Base-by-base conservation (phyloP, 2,113 vertebrate genomes). In the Cinclus mexicanus region DNA sequence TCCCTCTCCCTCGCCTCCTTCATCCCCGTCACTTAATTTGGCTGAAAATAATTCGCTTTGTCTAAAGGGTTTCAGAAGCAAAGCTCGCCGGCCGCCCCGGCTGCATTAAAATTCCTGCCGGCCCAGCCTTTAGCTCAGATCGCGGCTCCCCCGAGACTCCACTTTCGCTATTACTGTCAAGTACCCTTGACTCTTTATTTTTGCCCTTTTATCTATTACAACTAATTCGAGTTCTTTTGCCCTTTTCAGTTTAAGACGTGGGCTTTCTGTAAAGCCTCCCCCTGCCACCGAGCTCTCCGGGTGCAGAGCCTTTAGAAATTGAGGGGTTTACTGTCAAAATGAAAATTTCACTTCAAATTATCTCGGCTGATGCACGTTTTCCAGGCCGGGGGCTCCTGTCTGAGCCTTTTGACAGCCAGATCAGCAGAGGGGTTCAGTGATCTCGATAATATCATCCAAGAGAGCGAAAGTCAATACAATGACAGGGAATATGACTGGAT, bases 191-290 rank as follows among this genome's bases (percentile, higher is more conserved):
- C 99, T 99, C 98, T 98, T 99, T 99, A 98, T 98, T 99, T 99
- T 98, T 99, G 99, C 99, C 99, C 99, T 99, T 99, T 99, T 99
- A 99, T 99, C 99, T 99, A 98, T 99, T 99, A 99, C 99, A 99
- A 99, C 99, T 99, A 99, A 99, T 99, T 99, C 98, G 97, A 98
- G 99, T 98, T 99, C 98, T 98, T 98, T 98, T 99, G 99, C 99
- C 99, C 99, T 99, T 99, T 99, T 99, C 99, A 99, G 98, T 98
- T 98, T 98, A 98, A 98, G 98, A 99, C 98, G 98, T 98, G 98
- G 98, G 98, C 98, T 98, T 98, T 98, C 96, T 95, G 97, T 96
- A 98, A 98, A 98, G 98, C 98, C 98, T 98, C 97, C 98, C 97
- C 98, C 97, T 98, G 97, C 97, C 97, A 98, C 97, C 80, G 95